phyloP scores from a whole-genome alignment of 2,113 vertebrate species.

The Notothenia coriiceps region DNA sequence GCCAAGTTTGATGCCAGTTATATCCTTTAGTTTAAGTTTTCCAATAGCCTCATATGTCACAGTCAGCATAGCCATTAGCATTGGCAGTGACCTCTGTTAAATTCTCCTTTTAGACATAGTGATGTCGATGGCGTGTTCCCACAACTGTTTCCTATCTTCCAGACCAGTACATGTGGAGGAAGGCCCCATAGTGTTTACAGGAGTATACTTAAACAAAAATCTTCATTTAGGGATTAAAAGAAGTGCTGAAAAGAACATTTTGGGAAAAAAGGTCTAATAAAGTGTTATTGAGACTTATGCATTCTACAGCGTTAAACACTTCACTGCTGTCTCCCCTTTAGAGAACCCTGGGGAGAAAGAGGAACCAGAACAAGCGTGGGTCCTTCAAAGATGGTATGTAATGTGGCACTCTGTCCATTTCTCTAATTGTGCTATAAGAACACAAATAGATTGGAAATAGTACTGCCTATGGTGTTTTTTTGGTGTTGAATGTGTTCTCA shows the following conservation, averaged over 20 bases:
- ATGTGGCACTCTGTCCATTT: constrained; percentile 51
- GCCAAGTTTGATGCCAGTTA: not conserved
- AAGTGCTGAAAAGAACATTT: not conserved
- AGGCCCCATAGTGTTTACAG: constrained; percentile 15
- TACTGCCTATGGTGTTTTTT: not conserved
- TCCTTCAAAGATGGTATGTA: constrained; percentile 97
- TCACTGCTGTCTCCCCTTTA: constrained; percentile 69
- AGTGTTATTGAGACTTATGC: not conserved
- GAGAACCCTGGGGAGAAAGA: constrained; percentile 88
- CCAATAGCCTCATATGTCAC: not conserved
- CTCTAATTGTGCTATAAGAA: constrained; percentile 22
- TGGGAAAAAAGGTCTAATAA: not conserved
- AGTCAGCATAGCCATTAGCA: not conserved
- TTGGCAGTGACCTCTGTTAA: constrained; percentile 12
- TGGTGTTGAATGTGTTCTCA: not conserved
- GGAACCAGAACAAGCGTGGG: constrained; percentile 86
- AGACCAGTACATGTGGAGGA: constrained; percentile 21
- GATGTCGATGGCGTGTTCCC: constrained; percentile 24
- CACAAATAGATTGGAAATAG: constrained; percentile 46
- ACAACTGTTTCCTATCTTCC: constrained; percentile 27
- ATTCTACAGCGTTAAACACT: constrained; percentile 13
- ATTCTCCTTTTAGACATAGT: too few relatives aligned
- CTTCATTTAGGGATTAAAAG: not conserved
- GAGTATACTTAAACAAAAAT: not conserved
- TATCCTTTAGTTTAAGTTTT: not conserved